Base-by-base conservation (phyloP, 2,797 vertebrate genomes). In the Leptodactylus fallax region DNA sequence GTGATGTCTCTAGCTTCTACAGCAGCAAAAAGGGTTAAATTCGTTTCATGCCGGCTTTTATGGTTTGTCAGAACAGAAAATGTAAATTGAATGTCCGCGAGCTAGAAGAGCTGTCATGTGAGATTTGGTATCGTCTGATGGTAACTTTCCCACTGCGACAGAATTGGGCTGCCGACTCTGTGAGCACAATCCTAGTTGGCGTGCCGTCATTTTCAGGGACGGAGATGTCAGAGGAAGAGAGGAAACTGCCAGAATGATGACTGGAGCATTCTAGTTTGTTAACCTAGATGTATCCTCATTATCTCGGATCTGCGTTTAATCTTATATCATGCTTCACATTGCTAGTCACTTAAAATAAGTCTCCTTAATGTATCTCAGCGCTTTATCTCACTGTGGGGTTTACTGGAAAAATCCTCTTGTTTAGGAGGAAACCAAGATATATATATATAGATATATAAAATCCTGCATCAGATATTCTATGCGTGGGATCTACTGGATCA, bases 31-130 rank as follows among this genome's bases (percentile, higher is more conserved):
- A 55, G 71, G 79, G 55, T 89, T 86, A 86, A 86, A 16, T 1
- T 63, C 8, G 21, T 56, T 65, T 82, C 14, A 61, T 16, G 23
- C 84, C 19, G 53, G 58, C 61, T 88, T 81, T 76, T 88, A 88
- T 56, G 19, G 45, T 79, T 85, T 72, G 86, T 25, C 16, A n/a
- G 65, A 90, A 84, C 21, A 81, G 19, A 85, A 83, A 90, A 90
- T 60, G 53, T 55, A 86, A 89, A 92, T 27, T 69, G 74, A n/a
- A 90, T 87, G 78, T 80, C 76, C 81, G 45, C 58, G 85, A 71
- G 6, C 90, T 87, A 90, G 9, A 90, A 69, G 74, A 91, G 85
- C 85, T 91, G 89, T 91, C 90, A 90, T 53, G 67, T 83, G 81
- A 86, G 84, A 90, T 91, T 85, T 90, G 67, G 56, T 51, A 87